These are phyloP conservation scores for Fragum whitleyi DNA, from an alignment of 2,888 invertebrate species.

Conservation along the genomic window DNA sequence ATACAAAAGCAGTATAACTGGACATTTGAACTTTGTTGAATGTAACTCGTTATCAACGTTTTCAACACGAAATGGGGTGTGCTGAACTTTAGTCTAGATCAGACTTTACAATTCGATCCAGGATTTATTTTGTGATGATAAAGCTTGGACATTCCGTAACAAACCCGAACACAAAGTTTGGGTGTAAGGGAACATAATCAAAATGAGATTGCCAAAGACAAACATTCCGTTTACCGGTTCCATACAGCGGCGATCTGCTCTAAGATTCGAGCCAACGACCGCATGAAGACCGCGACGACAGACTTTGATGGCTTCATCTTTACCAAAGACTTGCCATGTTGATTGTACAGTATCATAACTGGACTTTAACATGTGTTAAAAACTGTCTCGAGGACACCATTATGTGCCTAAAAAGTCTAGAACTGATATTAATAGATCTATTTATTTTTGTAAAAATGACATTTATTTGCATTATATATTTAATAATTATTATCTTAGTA, in stretches of 20 bases:
- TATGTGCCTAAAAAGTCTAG: not conserved
- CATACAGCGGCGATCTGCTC: not conserved
- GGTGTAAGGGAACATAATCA: not conserved
- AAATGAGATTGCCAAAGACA: not conserved
- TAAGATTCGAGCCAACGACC: not conserved
- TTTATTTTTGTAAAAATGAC: conserved; percentile 4
- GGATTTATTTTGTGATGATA: not conserved
- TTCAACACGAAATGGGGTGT: not conserved
- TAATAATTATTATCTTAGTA: not conserved
- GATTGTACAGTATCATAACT: not conserved
- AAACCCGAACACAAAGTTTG: not conserved
- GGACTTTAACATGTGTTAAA: not conserved
- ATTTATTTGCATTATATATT: not conserved
- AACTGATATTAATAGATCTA: not conserved
- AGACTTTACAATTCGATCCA: not conserved
- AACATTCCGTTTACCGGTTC: not conserved
- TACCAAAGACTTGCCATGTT: conserved; percentile 1
- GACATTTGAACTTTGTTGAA: not conserved
- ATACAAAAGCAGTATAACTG: not conserved
- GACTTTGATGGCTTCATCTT: not conserved
- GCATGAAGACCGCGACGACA: not conserved
- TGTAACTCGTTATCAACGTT: not conserved
- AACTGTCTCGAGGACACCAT: not conserved
- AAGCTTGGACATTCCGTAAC: not conserved
- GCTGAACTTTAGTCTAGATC: not conserved